Percentiles rank a stretch among this genome's conserved stretches.
phyloP scores from a whole-genome alignment of 2,888 invertebrate species.

The Sialis lutaria region DNA sequence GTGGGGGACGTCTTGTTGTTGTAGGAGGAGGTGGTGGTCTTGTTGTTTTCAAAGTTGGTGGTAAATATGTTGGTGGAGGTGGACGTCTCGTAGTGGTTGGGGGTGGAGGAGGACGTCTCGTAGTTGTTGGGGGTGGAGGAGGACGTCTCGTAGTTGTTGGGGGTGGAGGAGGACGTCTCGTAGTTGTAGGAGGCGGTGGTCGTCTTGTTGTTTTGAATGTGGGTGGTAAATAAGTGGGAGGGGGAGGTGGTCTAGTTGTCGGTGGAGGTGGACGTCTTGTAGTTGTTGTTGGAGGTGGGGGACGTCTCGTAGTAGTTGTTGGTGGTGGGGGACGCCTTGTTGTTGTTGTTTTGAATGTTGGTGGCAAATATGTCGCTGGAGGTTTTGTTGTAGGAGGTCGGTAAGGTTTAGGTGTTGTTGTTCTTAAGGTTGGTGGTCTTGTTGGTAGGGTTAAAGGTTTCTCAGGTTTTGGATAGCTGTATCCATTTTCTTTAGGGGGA shows the following conservation, averaged over 20 bases:
- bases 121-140: neutral
- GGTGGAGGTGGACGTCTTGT: no score
- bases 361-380: neutral
- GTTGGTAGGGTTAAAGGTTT: neutral
- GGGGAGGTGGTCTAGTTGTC: no score
- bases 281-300: no score
- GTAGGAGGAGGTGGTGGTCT: neutral
- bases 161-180: neutral
- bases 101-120: no score
- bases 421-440: neutral
- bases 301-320: neutral
- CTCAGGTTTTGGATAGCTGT: no score
- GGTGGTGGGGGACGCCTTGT: neutral
- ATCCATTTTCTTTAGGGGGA: no score
- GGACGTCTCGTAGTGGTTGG: no score
- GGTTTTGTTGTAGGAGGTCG: neutral
- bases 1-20: no score
- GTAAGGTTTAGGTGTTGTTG: constrained; percentile 2
- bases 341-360: neutral
- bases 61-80: no score
- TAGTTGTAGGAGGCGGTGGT: neutral
- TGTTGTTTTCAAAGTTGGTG: neutral
- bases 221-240: no score
- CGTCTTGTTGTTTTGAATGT: neutral
- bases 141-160: neutral